These are phyloP conservation scores for Neolamprologus fasciatus DNA, from an alignment of 2,113 vertebrate genomes.

Conservation along the genomic window DNA sequence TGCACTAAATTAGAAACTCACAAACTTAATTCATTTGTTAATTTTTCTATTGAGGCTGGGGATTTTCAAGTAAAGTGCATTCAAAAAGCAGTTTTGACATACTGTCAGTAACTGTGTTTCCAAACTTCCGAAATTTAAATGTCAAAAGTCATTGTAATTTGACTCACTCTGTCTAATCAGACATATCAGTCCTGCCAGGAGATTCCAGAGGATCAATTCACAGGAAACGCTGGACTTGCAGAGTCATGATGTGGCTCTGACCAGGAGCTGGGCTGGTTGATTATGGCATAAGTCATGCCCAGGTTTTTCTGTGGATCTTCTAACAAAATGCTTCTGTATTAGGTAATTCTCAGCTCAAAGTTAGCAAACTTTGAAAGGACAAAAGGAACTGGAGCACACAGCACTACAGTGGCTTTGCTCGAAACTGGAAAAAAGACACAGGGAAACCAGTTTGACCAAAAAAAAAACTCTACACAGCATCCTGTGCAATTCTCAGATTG, in stretches of 20 bases:
- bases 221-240: conserved; percentile 69
- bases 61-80: background rate
- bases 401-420: background rate
- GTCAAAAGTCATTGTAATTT: background rate
- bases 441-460: background rate
- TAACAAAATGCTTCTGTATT: background rate
- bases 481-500: background rate
- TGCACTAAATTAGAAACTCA: background rate
- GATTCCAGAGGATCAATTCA: conserved; percentile 69
- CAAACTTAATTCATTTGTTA: background rate
- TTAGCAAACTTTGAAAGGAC: background rate
- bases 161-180: background rate
- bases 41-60: background rate
- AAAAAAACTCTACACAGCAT: background rate
- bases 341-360: accelerated
- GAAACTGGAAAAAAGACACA: background rate
- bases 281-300: background rate
- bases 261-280: background rate
- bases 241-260: conserved; percentile 60
- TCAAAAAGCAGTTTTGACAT: background rate
- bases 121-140: background rate
- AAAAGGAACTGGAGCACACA: background rate
- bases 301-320: background rate
- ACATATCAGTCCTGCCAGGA: conserved; percentile 25
- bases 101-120: background rate